phyloP scores from a whole-genome alignment of 1,140 invertebrate genomes.

The Trachelipus rathkii region DNA sequence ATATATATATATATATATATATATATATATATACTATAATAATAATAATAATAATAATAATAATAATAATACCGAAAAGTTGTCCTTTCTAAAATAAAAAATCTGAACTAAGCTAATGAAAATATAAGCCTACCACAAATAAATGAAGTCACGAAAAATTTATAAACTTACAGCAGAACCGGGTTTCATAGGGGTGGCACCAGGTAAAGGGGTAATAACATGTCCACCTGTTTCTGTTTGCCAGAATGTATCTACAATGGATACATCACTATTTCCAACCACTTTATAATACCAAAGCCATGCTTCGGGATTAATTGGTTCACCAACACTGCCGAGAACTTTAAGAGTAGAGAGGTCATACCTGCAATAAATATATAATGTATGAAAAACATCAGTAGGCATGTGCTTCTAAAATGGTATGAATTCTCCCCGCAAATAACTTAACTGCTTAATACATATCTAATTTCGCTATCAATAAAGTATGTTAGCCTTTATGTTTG shows the following conservation, averaged over 20 bases:
- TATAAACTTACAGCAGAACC: slow-evolving; percentile 79
- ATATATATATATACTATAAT: too few relatives aligned
- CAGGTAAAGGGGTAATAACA: slow-evolving; percentile 90
- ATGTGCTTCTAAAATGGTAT: too few relatives aligned
- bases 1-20: too few relatives aligned
- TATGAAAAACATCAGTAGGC: too few relatives aligned
- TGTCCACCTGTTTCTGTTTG: slow-evolving; percentile 96
- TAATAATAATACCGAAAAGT: too few relatives aligned
- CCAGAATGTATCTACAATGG: slow-evolving; percentile 96
- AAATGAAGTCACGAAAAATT: too few relatives aligned
- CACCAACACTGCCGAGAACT: slow-evolving; percentile 89
- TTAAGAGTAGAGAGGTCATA: slow-evolving; percentile 63
- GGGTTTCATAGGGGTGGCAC: slow-evolving; percentile 95
- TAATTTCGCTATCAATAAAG: too few relatives aligned
- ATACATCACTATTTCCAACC: slow-evolving; percentile 56
- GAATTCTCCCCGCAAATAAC: too few relatives aligned
- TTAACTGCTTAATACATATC: too few relatives aligned
- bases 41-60: too few relatives aligned
- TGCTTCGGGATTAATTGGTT: slow-evolving; percentile 95
- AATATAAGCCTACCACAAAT: not conserved
- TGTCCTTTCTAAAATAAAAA: not conserved
- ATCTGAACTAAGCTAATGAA: not conserved
- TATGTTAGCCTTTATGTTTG: too few relatives aligned
- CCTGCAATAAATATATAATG: slow-evolving; percentile 48
- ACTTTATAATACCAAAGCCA: slow-evolving; percentile 92